phyloP scores from a whole-genome alignment of 2,113 vertebrate species.

The Ovis canadensis region DNA sequence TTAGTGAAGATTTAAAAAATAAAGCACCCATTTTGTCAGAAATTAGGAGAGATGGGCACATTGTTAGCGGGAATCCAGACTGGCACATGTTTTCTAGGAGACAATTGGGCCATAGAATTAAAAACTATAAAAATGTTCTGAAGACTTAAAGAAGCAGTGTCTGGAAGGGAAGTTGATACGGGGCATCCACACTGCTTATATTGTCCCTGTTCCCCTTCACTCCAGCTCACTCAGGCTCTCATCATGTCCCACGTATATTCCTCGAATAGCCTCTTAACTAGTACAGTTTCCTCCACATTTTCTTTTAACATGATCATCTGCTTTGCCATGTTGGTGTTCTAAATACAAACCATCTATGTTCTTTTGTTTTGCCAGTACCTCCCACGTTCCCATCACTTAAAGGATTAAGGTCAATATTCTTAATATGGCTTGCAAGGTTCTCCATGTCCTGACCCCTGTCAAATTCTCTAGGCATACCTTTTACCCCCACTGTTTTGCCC shows the following conservation, averaged over 20 bases:
- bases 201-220: background rate
- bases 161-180: background rate
- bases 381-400: background rate
- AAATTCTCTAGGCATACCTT: background rate
- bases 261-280: background rate
- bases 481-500: background rate
- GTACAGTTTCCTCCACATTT: background rate
- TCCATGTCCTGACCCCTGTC: background rate
- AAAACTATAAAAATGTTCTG: background rate
- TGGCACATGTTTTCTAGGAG: background rate
- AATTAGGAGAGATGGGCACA: background rate
- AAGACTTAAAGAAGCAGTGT: background rate
- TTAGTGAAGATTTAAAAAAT: background rate
- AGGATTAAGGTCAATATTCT: background rate
- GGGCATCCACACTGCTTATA: background rate
- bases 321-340: background rate
- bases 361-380: background rate
- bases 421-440: background rate
- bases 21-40: background rate
- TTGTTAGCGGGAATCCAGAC: background rate
- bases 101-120: background rate
- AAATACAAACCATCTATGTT: background rate
- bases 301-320: background rate
- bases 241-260: background rate
- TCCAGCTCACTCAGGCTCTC: background rate